These are phyloP conservation scores for Anolis sagrei DNA, from an alignment of 2,113 vertebrate genomes.

Conservation along the genomic window DNA sequence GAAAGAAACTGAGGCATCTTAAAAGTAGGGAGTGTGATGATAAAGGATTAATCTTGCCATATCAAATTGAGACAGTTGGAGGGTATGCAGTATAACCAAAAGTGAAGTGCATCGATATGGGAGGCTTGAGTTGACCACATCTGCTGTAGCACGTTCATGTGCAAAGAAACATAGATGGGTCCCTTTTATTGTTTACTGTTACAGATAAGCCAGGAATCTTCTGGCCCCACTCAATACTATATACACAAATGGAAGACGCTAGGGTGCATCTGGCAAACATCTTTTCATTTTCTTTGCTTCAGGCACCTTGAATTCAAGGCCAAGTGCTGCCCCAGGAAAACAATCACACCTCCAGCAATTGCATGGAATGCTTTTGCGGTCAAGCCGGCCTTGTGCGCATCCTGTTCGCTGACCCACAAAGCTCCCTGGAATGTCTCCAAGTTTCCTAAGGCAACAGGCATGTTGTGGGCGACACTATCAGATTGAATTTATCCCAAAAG, in stretches of 20 bases:
- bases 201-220: background rate
- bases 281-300: background rate
- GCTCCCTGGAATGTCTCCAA: constrained; percentile 38
- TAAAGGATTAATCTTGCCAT: no score
- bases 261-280: background rate
- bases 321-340: constrained; percentile 12
- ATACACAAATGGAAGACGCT: background rate
- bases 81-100: no score
- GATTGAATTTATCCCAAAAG: constrained; percentile 45
- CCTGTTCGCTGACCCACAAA: background rate
- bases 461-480: constrained; percentile 4
- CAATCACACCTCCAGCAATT: constrained; percentile 19
- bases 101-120: no score
- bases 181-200: background rate
- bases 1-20: no score
- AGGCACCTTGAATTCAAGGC: background rate
- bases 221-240: background rate
- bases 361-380: constrained; percentile 19
- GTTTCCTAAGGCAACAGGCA: constrained; percentile 57
- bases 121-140: background rate
- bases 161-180: no score
- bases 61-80: no score
- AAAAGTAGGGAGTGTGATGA: no score
- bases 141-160: background rate
- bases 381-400: constrained; percentile 21